A percentile compares a stretch with the other conserved stretches of the same genome.
Evolutionary conservation across 2,797 vertebrate species (phyloP).

Genomic region (Hylomyscus alleni): DNA sequence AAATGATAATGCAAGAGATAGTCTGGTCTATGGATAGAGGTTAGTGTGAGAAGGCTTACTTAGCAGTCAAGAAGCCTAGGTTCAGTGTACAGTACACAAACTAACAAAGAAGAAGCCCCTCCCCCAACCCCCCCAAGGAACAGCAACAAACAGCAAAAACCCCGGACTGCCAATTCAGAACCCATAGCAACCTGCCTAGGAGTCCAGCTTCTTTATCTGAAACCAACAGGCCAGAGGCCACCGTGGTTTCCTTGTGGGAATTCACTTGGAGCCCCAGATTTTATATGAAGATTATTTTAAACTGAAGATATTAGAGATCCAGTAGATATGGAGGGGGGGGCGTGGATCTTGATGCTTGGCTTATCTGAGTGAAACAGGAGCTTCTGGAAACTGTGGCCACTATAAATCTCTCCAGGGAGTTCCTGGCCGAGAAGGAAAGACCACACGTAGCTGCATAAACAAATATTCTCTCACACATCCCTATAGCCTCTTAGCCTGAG

Average conservation of each 20-base stretch:
- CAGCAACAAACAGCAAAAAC: not conserved
- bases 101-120: not conserved
- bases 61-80: not conserved
- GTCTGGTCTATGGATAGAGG: not conserved
- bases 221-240: not conserved
- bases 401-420: not conserved
- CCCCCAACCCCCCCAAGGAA: not conserved
- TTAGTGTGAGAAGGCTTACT: not conserved
- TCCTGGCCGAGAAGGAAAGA: not conserved
- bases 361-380: slow-evolving; percentile 45
- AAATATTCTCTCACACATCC: not conserved
- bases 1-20: not conserved
- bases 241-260: not conserved
- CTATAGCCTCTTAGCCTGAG: not conserved
- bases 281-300: slow-evolving; percentile 61
- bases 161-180: not conserved
- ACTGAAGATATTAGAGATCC: slow-evolving; percentile 17
- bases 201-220: not conserved
- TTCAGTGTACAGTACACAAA: not conserved
- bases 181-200: not conserved
- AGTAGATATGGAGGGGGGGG: not conserved
- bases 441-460: not conserved
- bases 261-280: not conserved
- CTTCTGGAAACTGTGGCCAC: not conserved
- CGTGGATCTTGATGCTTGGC: not conserved